These are phyloP conservation scores for Lysandra coridon DNA, from an alignment of 2,888 invertebrate species.

Conservation along the genomic window DNA sequence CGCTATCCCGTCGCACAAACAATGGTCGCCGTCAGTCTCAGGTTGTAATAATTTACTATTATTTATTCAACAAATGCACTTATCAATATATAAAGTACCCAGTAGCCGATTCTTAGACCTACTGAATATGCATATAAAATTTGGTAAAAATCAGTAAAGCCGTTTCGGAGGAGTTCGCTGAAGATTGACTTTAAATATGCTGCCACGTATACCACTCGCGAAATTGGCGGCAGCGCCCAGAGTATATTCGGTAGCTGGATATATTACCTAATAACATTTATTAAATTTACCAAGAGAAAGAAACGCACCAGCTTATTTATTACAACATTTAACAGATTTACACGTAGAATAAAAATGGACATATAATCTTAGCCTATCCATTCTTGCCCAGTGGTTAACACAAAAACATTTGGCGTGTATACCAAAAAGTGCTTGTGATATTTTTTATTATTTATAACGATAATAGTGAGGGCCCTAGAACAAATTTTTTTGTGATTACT, in stretches of 20 bases:
- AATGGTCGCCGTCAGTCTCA: no score
- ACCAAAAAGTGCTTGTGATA: slow-evolving; percentile 29
- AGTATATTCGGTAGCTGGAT: slow-evolving; percentile 18
- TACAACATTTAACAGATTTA: slow-evolving; percentile 31
- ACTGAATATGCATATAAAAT: no score
- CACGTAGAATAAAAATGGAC: slow-evolving; percentile 25
- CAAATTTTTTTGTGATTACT: no score
- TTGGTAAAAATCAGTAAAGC: no score
- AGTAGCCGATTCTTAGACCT: no score
- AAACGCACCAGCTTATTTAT: slow-evolving; percentile 20
- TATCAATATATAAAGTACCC: no score
- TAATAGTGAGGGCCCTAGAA: not conserved
- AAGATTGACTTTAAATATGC: not conserved
- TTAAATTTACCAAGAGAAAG: slow-evolving; percentile 23
- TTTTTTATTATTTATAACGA: slow-evolving; percentile 25
- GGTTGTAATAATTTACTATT: no score
- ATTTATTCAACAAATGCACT: no score
- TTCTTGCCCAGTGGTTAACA: not conserved
- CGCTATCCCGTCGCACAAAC: no score
- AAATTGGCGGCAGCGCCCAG: not conserved
- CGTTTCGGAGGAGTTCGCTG: no score
- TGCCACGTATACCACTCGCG: not conserved
- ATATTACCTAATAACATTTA: slow-evolving; percentile 19
- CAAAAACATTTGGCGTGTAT: not conserved
- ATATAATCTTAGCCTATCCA: slow-evolving; percentile 2